Percentiles rank a stretch among this genome's conserved stretches.
phyloP scores from a whole-genome alignment of 2,113 vertebrate genomes.

The Pogona vitticeps region DNA sequence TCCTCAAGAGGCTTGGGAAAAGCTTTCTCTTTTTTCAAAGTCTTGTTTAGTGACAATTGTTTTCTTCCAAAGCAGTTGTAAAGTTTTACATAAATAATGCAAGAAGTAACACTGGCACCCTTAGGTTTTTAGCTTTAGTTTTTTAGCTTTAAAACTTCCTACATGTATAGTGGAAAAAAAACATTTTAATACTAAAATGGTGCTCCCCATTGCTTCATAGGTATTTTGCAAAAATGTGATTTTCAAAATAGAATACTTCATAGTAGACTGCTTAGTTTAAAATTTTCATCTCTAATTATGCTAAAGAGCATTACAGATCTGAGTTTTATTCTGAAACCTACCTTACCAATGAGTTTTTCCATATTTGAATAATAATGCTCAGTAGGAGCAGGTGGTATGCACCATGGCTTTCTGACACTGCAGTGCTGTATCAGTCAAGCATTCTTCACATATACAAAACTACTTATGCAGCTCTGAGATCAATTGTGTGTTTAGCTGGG shows the following conservation, averaged over 20 bases:
- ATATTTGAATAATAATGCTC: neutral
- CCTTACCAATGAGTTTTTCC: neutral
- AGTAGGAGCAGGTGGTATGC: neutral
- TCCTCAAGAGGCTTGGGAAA: too few species aligned
- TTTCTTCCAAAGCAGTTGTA: neutral
- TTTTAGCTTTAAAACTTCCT: neutral
- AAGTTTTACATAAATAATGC: neutral
- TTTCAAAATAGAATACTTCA: neutral
- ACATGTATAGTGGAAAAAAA: too few species aligned
- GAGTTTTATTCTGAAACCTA: neutral
- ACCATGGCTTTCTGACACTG: neutral
- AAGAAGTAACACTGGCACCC: neutral
- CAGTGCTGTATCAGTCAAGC: neutral
- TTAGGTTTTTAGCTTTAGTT: too few species aligned
- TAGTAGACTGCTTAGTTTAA: neutral
- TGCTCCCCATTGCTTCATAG: neutral
- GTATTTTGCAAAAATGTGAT: neutral
- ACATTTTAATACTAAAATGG: neutral
- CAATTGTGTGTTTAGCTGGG: neutral
- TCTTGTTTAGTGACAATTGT: neutral
- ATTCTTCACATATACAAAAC: neutral
- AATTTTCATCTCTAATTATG: neutral
- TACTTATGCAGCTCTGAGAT: neutral
- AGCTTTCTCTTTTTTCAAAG: neutral
- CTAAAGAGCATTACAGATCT: neutral